Percentiles rank a stretch among this genome's conserved stretches.
Evolutionary conservation across 1,140 invertebrate species (phyloP).

Genomic region (Physella acuta): DNA sequence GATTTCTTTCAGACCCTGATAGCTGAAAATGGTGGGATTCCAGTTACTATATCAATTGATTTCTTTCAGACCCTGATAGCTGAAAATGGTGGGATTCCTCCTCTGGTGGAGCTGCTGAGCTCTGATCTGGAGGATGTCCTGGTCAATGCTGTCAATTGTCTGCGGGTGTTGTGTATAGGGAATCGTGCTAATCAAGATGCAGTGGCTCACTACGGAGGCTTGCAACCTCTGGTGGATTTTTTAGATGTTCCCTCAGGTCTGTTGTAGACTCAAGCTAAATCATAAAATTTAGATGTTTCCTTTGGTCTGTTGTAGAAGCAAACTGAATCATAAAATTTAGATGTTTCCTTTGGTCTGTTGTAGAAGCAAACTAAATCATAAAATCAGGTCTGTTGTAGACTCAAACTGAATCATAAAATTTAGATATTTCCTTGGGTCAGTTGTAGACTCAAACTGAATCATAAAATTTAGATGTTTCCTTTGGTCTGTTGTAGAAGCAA

Average conservation of each 20-base stretch:
- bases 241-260: conserved; percentile 53
- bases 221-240: conserved; percentile 56
- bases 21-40: neutral
- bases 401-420: no score
- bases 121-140: conserved; percentile 58
- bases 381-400: no score
- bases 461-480: no score
- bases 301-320: no score
- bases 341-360: no score
- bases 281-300: no score
- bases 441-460: no score
- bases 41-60: neutral
- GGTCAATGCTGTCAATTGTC: conserved; percentile 58
- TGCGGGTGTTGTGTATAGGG: conserved; percentile 53
- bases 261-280: conserved; percentile 5
- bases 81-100: conserved; percentile 46
- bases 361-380: no score
- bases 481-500: no score
- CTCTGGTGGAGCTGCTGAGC: conserved; percentile 53
- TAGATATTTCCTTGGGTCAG: no score
- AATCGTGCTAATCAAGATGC: conserved; percentile 52
- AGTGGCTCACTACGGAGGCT: conserved; percentile 45
- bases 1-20: no score
- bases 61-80: conserved; percentile 36
- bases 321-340: no score